Conservation (phyloP, 2,888 invertebrate species). For the Standfussiana lucernea region DNA sequence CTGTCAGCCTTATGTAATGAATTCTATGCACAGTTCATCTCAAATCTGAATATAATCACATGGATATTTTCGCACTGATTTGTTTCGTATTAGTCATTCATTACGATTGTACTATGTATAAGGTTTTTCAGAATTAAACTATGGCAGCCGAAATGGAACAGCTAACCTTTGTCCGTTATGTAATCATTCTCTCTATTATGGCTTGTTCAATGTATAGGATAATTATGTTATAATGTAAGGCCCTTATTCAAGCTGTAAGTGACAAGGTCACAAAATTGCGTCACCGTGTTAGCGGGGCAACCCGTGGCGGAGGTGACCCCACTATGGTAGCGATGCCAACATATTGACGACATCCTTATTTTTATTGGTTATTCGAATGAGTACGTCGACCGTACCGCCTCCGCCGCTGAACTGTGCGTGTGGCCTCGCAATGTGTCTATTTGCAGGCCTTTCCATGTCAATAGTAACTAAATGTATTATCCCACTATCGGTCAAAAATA, state of each 20-base stretch:
- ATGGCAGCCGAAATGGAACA: slow-evolving; percentile 12
- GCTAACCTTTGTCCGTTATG: slow-evolving; percentile 47
- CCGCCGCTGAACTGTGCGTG: slow-evolving; percentile 84
- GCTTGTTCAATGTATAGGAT: slow-evolving; percentile 23
- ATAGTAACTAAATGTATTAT: slow-evolving; percentile 56
- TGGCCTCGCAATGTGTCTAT: slow-evolving; percentile 83
- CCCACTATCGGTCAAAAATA: slow-evolving; percentile 49
- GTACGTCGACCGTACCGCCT: slow-evolving; percentile 88
- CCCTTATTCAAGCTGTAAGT: slow-evolving; percentile 66
- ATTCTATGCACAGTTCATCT: slow-evolving; percentile 54
- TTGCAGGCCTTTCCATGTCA: slow-evolving; percentile 70
- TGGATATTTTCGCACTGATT: slow-evolving; percentile 31
- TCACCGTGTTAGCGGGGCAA: slow-evolving; percentile 72
- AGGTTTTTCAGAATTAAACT: slow-evolving; percentile 19
- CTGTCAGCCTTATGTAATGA: slow-evolving; percentile 67
- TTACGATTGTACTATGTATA: slow-evolving; percentile 12
- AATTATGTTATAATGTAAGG: slow-evolving; percentile 52
- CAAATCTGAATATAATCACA: slow-evolving; percentile 31
- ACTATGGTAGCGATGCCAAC: slow-evolving; percentile 86
- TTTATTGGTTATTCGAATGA: slow-evolving; percentile 87
- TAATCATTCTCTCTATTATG: slow-evolving; percentile 46
- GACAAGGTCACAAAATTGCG: slow-evolving; percentile 67
- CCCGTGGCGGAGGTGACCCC: slow-evolving; percentile 84
- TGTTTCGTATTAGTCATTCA: slow-evolving; percentile 9
- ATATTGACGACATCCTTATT: slow-evolving; percentile 91